A percentile compares a stretch with the other conserved stretches of the same genome.
Evolutionary conservation across 2,797 vertebrate genomes (phyloP).

Genomic region (Acanthopagrus latus): DNA sequence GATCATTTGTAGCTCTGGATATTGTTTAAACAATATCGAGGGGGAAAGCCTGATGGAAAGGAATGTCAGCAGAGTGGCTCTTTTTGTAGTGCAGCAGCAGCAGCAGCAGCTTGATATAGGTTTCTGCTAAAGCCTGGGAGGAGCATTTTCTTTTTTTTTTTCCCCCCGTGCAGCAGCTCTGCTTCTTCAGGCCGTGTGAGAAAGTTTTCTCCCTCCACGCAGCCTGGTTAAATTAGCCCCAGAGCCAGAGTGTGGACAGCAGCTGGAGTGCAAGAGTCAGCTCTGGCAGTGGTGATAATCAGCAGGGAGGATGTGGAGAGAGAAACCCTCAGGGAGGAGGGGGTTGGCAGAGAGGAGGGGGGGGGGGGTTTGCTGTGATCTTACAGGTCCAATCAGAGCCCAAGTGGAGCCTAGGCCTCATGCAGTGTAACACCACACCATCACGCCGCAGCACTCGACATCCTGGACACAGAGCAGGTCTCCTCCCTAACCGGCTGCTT

Average conservation of each 20-base stretch:
- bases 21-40: conserved; percentile 51
- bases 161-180: conserved; percentile 13
- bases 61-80: conserved; percentile 24
- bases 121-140: conserved; percentile 35
- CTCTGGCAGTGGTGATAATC: conserved; percentile 85
- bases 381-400: conserved; percentile 85
- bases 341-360: conserved; percentile 36
- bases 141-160: conserved; percentile 56
- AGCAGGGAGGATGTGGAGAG: conserved; percentile 85
- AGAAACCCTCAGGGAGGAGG: conserved; percentile 77
- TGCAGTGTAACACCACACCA: conserved; percentile 84
- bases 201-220: conserved; percentile 77
- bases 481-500: conserved; percentile 81
- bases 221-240: conserved; percentile 83
- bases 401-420: conserved; percentile 83
- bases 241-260: conserved; percentile 83
- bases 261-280: conserved; percentile 85
- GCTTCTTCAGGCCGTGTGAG: conserved; percentile 69
- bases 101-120: conserved; percentile 24
- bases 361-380: conserved; percentile 76
- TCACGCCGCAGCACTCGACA: conserved; percentile 77
- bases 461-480: conserved; percentile 86
- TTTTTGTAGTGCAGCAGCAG: conserved; percentile 26
- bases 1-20: conserved; percentile 65
- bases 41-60: conserved; percentile 52